These are phyloP conservation scores for Aurelia aurita DNA, from an alignment of 30 jellyfish, hydroid and myxozoan species.

Conservation along the genomic window DNA sequence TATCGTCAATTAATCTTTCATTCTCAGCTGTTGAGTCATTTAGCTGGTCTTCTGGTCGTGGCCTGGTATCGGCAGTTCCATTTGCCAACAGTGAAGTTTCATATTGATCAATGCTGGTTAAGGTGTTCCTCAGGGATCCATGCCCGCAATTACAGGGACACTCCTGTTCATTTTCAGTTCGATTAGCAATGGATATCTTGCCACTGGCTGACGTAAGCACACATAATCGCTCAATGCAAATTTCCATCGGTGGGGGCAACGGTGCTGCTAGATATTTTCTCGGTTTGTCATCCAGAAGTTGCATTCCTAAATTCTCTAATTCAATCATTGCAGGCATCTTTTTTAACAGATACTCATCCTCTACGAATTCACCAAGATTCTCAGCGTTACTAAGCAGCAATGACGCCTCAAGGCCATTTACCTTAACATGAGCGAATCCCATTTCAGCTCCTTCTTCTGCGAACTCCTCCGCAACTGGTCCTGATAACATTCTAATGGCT, in stretches of 20 bases:
- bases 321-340: slow-evolving; percentile 81
- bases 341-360: slow-evolving; percentile 78
- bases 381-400: slow-evolving; percentile 87
- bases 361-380: slow-evolving; percentile 92
- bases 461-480: slow-evolving; percentile 79
- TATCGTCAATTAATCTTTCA: slow-evolving; percentile 73
- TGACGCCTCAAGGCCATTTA: slow-evolving; percentile 61
- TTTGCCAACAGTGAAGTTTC: neutral
- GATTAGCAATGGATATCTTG: slow-evolving; percentile 5
- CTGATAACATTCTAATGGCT: slow-evolving; percentile 73
- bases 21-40: slow-evolving; percentile 2
- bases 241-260: slow-evolving; percentile 84
- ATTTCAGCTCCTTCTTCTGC: slow-evolving; percentile 74
- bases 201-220: slow-evolving; percentile 67
- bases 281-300: slow-evolving; percentile 86
- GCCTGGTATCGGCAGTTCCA: slow-evolving; percentile 3
- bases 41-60: neutral
- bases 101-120: too few relatives aligned
- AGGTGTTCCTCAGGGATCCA: neutral
- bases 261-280: slow-evolving; percentile 84
- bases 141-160: neutral
- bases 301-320: slow-evolving; percentile 61
- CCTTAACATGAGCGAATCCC: slow-evolving; percentile 85
- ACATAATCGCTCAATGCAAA: slow-evolving; percentile 43
- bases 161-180: neutral